Conservation (phyloP, 2,113 vertebrate species). For the Eptatretus burgeri region DNA sequence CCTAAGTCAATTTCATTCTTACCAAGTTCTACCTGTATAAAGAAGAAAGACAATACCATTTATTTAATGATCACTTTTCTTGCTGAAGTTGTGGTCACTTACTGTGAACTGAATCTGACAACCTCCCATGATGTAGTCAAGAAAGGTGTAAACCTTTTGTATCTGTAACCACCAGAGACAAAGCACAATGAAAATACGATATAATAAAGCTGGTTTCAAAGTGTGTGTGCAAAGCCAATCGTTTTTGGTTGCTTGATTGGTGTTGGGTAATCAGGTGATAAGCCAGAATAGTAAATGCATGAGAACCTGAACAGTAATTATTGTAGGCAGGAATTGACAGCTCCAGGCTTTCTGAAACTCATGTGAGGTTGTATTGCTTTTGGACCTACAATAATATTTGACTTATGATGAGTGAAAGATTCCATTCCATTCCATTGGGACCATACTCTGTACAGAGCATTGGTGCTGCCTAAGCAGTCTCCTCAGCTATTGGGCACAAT, state of each 20-base stretch:
- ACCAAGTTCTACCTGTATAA: too few relatives aligned
- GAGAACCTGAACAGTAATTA: too few relatives aligned
- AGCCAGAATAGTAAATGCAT: neutral
- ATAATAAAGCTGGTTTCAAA: neutral
- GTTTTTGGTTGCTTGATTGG: neutral
- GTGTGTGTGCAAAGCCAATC: neutral
- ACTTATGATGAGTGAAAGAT: too few relatives aligned
- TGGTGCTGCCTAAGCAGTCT: too few relatives aligned
- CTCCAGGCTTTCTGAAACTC: too few relatives aligned
- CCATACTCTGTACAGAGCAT: too few relatives aligned
- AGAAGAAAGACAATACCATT: too few relatives aligned
- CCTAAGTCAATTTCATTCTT: neutral
- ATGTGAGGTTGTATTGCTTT: too few relatives aligned
- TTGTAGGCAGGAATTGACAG: too few relatives aligned
- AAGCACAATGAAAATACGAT: neutral
- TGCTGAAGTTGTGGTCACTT: conserved; percentile 13
- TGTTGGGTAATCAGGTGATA: neutral
- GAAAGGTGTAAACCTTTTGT: conserved; percentile 69
- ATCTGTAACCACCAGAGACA: conserved; percentile 21
- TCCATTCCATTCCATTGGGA: too few relatives aligned
- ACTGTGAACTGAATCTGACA: conserved; percentile 92
- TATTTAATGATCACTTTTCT: neutral
- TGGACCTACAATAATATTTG: too few relatives aligned
- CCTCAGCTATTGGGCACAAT: too few relatives aligned
- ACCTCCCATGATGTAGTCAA: conserved; percentile 90